Conservation (phyloP, 37 sponge, comb jelly and placozoan species). For the Axinella damicornis region DNA sequence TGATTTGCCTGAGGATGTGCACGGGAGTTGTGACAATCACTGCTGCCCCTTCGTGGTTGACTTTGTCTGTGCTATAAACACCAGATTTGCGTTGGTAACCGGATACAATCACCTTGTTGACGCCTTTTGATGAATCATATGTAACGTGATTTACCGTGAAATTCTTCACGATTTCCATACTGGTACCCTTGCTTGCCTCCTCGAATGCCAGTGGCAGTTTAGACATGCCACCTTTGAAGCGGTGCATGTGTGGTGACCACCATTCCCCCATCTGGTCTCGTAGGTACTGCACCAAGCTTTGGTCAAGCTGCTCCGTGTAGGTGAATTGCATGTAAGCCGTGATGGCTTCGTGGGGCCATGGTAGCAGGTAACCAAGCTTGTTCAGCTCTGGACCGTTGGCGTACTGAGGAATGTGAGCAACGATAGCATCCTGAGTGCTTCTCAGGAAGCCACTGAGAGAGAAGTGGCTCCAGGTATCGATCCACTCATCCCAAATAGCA, state of each 20-base stretch:
- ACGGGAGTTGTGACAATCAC: constrained; percentile 62
- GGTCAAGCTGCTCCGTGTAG: constrained; percentile 48
- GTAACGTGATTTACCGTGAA: constrained; percentile 12
- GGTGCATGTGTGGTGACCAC: constrained; percentile 67
- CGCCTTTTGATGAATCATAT: background rate
- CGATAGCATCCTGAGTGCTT: constrained; percentile 12
- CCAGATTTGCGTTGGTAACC: too few species aligned
- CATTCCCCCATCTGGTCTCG: constrained; percentile 55
- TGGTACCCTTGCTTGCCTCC: too few species aligned
- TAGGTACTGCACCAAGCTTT: too few species aligned
- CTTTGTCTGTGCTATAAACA: too few species aligned
- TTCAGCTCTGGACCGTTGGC: too few species aligned
- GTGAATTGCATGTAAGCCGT: constrained; percentile 28
- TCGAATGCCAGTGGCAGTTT: constrained; percentile 58
- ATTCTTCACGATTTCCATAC: constrained; percentile 11
- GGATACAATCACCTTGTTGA: background rate
- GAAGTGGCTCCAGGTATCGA: constrained; percentile 31
- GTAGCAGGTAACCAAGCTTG: too few species aligned
- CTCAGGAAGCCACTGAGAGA: constrained; percentile 27
- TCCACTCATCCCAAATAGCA: constrained; percentile 38
- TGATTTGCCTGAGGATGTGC: constrained; percentile 43
- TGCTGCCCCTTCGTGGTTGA: too few species aligned
- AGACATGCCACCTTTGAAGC: constrained; percentile 45
- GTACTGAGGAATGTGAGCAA: too few species aligned
- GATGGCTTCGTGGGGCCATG: constrained; percentile 72